These are phyloP conservation scores for Itoplectis maculator DNA, from an alignment of 2,888 invertebrate genomes.

Conservation along the genomic window DNA sequence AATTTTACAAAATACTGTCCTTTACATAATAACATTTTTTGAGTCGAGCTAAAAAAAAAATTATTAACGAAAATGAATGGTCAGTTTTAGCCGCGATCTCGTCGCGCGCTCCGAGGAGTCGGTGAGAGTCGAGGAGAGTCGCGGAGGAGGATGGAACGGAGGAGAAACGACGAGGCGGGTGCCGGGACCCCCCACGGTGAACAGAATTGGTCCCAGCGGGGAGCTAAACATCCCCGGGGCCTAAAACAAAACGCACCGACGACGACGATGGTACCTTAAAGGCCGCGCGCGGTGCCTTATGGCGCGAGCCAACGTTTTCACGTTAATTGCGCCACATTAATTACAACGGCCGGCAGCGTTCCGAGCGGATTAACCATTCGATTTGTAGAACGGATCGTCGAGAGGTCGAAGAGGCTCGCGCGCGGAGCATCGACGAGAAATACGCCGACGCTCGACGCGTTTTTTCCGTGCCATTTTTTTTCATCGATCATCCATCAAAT, in stretches of 20 bases:
- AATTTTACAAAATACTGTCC: too few relatives aligned
- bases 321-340: slow-evolving; percentile 84
- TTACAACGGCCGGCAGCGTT: slow-evolving; percentile 80
- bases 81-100: not conserved
- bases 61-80: not conserved
- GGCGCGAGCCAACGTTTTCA: slow-evolving; percentile 78
- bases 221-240: slow-evolving; percentile 82
- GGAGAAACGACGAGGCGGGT: slow-evolving; percentile 70
- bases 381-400: slow-evolving; percentile 69
- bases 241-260: slow-evolving; percentile 83
- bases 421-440: slow-evolving; percentile 26
- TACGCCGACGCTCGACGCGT: not conserved
- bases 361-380: slow-evolving; percentile 72
- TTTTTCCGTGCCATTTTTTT: slow-evolving; percentile 26
- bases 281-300: slow-evolving; percentile 50
- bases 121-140: slow-evolving; percentile 8
- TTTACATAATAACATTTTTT: not conserved
- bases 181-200: slow-evolving; percentile 80
- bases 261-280: too few relatives aligned
- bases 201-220: slow-evolving; percentile 84
- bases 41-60: not conserved
- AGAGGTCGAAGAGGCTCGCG: slow-evolving; percentile 60
- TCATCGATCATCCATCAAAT: slow-evolving; percentile 49
- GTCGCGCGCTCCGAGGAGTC: slow-evolving; percentile 10
- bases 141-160: slow-evolving; percentile 45